A percentile compares a stretch with the other conserved stretches of the same genome.
These are phyloP conservation scores for Paraescarpia echinospica DNA, from an alignment of 1,140 invertebrate genomes.

Conservation along the genomic window DNA sequence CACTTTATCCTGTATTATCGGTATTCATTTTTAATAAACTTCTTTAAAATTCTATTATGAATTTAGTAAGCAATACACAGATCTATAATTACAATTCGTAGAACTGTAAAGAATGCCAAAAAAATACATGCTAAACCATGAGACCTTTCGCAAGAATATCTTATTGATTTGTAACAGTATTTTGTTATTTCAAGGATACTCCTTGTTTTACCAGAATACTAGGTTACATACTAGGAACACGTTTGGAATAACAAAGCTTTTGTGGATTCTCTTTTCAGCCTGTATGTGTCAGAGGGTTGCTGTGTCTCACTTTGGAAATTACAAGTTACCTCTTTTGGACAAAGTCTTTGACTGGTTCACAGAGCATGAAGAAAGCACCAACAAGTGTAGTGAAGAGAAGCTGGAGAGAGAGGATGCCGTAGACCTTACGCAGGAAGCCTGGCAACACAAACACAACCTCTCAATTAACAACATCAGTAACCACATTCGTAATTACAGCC, in stretches of 20 bases:
- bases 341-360: slow-evolving; percentile 67
- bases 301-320: too few species aligned
- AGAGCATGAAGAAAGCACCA: slow-evolving; percentile 67
- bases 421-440: slow-evolving; percentile 79
- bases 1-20: neutral
- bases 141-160: too few species aligned
- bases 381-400: slow-evolving; percentile 72
- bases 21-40: neutral
- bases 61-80: neutral
- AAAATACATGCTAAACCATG: too few species aligned
- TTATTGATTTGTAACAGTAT: too few species aligned
- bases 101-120: neutral
- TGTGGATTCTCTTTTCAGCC: too few species aligned
- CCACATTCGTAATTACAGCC: neutral
- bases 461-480: neutral
- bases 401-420: slow-evolving; percentile 75
- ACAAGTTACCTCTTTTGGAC: slow-evolving; percentile 61
- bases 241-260: too few species aligned
- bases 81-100: neutral
- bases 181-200: too few species aligned
- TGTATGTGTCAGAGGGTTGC: too few species aligned
- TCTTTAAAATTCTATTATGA: neutral
- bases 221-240: too few species aligned
- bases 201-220: too few species aligned
- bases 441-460: neutral